Evolutionary conservation across 2,113 vertebrate species (phyloP).

Genomic region (Eulacestoma nigropectus): DNA sequence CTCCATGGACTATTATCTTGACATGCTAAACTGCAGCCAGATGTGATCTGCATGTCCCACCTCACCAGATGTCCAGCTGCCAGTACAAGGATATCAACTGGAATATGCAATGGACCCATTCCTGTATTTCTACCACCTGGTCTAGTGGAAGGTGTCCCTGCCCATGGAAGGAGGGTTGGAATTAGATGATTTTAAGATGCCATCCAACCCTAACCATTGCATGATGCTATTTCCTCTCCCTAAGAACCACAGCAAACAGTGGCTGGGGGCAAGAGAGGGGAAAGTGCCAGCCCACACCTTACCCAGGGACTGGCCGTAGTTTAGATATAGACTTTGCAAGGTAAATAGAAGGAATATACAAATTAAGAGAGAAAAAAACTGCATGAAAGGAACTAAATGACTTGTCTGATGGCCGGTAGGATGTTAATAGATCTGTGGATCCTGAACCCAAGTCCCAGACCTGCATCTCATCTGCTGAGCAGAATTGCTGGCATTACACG

Average conservation of each 20-base stretch:
- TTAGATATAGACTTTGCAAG: background rate
- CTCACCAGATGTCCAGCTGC: background rate
- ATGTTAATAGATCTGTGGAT: background rate
- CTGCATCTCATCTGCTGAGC: background rate
- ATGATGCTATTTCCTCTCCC: background rate
- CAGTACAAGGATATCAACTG: background rate
- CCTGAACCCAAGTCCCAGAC: background rate
- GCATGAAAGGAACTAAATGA: background rate
- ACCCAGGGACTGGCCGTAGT: background rate
- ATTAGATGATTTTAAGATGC: background rate
- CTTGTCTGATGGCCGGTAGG: background rate
- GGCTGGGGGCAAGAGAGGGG: accelerated
- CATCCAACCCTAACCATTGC: background rate
- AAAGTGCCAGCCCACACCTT: background rate
- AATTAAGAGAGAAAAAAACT: background rate
- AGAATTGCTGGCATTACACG: background rate
- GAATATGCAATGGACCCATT: background rate
- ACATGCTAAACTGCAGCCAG: background rate
- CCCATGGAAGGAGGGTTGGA: background rate
- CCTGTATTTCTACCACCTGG: background rate
- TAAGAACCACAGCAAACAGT: background rate
- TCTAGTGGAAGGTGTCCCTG: background rate
- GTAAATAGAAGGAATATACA: background rate
- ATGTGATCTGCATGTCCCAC: background rate
- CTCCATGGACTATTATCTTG: background rate